Evolutionary conservation across 30 jellyfish, hydroid and myxozoan species (phyloP), one percentile per base, ranked within the genome.

Genomic region (Turritopsis rubra): DNA sequence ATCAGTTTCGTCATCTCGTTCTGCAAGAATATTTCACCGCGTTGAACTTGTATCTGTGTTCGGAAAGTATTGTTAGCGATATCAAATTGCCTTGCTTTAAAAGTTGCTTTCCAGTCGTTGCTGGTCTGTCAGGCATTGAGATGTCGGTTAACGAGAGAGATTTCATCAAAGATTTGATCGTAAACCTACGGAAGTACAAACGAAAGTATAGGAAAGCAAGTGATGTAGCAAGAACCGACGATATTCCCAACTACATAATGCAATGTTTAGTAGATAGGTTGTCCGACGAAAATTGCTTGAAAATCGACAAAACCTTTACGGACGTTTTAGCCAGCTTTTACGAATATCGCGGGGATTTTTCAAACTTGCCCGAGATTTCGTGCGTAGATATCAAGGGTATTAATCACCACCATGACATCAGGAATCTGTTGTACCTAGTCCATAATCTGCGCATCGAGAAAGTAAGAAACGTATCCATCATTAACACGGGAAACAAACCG

Each of bases 21-120:
- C 30, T 68, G 77, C 77, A 68, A 19, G 77, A 68, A 68, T 68
- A n/a, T 17, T 68, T 68, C 31, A n/a, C 31, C 16, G 77, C 77
- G 16, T 27, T 68, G 28, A n/a, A 68, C 19, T 0, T 68, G 0
- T 68, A n/a, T 0, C 30, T 68, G 31, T n/a, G 30, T 68, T 1
- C 30, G 77, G 21, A 27, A 9, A 22, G 17, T n/a, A 22, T n/a
- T 17, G 31, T 1, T 7, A 0, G 16, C 0, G 4, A n/a, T 23
- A 1, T n/a, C 30, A 23, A 27, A 27, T n/a, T n/a, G 28, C 0
- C 8, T 68, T 23, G 31, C 21, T 27, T 68, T 68, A 68, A 68
- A 68, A n/a, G 77, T 68, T 68, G 77, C 30, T 68, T 68, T n/a
- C 77, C 77, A 68, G 8, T 68, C 30, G 1, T 68, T 7, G 77